phyloP scores from a whole-genome alignment of 2,888 invertebrate genomes.

The Platycnemis pennipes region DNA sequence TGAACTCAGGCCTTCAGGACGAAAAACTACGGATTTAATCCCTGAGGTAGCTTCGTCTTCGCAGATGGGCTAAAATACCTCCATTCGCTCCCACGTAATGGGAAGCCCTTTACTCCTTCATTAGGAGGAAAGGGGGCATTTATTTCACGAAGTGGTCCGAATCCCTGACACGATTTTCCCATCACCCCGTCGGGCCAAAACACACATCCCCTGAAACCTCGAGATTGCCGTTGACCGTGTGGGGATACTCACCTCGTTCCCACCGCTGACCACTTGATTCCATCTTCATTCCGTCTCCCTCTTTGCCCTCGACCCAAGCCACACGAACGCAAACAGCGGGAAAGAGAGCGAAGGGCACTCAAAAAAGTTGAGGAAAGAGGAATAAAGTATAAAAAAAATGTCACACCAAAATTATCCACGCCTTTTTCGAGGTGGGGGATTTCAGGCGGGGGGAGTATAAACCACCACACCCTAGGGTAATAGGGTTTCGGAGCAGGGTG shows the following conservation, averaged over 20 bases:
- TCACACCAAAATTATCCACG: not conserved
- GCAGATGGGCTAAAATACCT: no score
- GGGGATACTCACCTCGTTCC: not conserved
- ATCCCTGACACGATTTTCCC: constrained; percentile 8
- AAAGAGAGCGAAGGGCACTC: not conserved
- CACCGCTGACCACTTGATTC: constrained; percentile 7
- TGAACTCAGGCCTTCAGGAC: no score
- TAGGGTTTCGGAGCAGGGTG: not conserved
- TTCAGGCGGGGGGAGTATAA: not conserved
- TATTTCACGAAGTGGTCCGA: not conserved
- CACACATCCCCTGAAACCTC: not conserved
- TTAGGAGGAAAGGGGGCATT: not conserved
- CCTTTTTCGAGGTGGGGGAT: not conserved
- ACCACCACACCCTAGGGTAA: not conserved
- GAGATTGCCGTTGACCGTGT: not conserved
- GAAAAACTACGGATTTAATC: no score
- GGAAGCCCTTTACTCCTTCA: no score
- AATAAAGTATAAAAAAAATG: not conserved
- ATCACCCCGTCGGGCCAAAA: not conserved
- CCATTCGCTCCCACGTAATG: no score
- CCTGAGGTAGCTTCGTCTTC: no score
- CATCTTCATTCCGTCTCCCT: not conserved
- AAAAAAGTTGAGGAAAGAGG: not conserved
- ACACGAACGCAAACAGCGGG: not conserved
- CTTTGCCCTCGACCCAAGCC: not conserved